Evolutionary conservation across 2,113 vertebrate genomes (phyloP), one percentile per base, ranked within the genome.

Genomic region (Ranitomeya variabilis): DNA sequence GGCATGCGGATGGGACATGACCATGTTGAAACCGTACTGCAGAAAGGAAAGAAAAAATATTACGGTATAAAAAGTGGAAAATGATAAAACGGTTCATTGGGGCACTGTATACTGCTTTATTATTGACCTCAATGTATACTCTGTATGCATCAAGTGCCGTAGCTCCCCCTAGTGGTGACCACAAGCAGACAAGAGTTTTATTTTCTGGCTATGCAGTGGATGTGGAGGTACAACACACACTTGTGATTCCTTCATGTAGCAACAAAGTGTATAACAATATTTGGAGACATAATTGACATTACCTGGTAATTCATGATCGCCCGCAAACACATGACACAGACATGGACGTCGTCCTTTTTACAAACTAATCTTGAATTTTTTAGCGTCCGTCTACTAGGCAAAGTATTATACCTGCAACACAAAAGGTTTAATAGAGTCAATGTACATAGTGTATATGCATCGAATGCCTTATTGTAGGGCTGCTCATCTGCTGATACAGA

Each of bases 271-370:
- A 57, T 2, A 11, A 57, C 12, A 11, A 57, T 57, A 57, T 57
- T 57, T 57, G 55, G 55, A 21, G 10, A 26, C n/a, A 71, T 12
- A 55, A 19, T 0, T 81, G 3, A 91, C 91, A 85, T 45, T 90
- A 99, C 98, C 97, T 99, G 98, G 90, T 99, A 99, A 92, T 99
- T 99, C 98, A 99, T 99, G 85, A 99, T 97, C 92, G 98, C 98
- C 83, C 98, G 89, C 15, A 99, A 91, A 92, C 98, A 99, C 98
- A 99, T 99, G 94, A 99, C 94, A 92, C 98, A 99, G 55, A 99
- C 98, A 0, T 99, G 98, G 0, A 99, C 98, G 0, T 99, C 98
- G 0, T 99, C 98, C 89, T 99, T 99, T 89, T 98, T 99, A 78
- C 97, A 98, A 91, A 99, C 98, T 80, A 99, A 90, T 83, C 98